Base-by-base conservation (phyloP, 2,888 invertebrate species). In the Spodoptera littoralis region DNA sequence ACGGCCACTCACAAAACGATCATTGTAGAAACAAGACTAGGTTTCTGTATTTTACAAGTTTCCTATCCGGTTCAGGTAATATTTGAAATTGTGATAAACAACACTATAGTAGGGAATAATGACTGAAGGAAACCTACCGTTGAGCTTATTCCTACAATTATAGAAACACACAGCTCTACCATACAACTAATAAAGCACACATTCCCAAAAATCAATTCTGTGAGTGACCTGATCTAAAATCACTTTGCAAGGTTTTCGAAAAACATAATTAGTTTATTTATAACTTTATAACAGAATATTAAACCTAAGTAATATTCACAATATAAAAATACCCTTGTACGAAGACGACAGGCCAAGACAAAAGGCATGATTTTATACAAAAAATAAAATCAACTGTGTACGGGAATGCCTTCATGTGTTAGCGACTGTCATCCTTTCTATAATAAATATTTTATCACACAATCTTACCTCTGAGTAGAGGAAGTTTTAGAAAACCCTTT, bases 331-430 rank as follows among this genome's bases (percentile, higher is more conserved):
- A 92, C 92, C 90, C 92, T 89, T 88, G 90, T 85, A 88, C 79
- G 83, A 83, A 90, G 94, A 94, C 93, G 93, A 93, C 94, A 93
- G 94, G 94, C 94, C 94, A 94, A 94, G 94, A 93, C 94, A 90
- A 90, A 89, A 92, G 93, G 90, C 88, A 90, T 87, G 93, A 94
- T 93, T 93, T 93, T 94, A 94, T 92, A 92, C 92, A 93, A 92
- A 94, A 94, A 91, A 92, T 93, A 93, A 94, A 94, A 94, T 93
- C 92, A 88, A 75, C 81, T 77, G 79, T 84, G 94, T 94, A 94
- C 94, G 94, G 93, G 94, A 92, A 86, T 86, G 90, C 92, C 93
- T 90, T 87, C 60, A 86, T 89, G 92, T 94, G 93, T 94, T 93
- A 94, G 94, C 94, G 78, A 94, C 94, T 94, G 94, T 88, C 94